Evolutionary conservation across 1,140 invertebrate species (phyloP).

Genomic region (Diorhabda sublineata): DNA sequence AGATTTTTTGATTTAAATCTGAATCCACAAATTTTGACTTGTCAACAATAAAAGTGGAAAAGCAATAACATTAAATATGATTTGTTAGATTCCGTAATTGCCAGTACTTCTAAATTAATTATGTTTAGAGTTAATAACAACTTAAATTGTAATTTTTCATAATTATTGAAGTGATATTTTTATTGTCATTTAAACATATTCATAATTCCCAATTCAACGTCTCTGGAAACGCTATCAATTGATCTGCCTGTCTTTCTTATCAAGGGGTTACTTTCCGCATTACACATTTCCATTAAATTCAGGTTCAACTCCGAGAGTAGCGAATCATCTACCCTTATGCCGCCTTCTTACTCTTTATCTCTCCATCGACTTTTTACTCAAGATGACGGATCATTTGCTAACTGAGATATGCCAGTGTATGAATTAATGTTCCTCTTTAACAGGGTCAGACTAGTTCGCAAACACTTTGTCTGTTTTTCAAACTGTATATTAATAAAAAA

Average conservation of each 20-base stretch:
- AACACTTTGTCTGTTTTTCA: neutral
- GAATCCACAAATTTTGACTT: no score
- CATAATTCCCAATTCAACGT: no score
- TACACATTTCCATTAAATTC: slow-evolving; percentile 42
- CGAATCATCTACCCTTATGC: slow-evolving; percentile 28
- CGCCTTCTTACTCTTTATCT: slow-evolving; percentile 26
- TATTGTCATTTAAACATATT: no score
- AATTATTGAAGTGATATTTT: no score
- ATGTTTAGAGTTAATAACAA: no score
- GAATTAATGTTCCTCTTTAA: slow-evolving; percentile 16
- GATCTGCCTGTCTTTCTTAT: slow-evolving; percentile 46
- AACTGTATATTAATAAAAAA: no score
- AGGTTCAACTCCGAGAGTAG: slow-evolving; percentile 19
- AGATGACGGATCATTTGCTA: slow-evolving; percentile 26
- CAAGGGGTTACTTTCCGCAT: slow-evolving; percentile 44
- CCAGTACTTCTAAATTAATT: no score
- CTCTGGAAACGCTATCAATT: slow-evolving; percentile 37
- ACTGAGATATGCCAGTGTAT: slow-evolving; percentile 19
- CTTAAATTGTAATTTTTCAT: no score
- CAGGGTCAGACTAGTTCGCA: neutral
- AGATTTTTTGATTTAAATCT: no score
- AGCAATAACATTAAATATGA: no score
- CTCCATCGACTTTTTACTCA: slow-evolving; percentile 25
- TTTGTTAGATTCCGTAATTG: no score
- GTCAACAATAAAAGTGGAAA: no score